phyloP scores from a whole-genome alignment of 2,888 invertebrate species.

The Callinectes sapidus region DNA sequence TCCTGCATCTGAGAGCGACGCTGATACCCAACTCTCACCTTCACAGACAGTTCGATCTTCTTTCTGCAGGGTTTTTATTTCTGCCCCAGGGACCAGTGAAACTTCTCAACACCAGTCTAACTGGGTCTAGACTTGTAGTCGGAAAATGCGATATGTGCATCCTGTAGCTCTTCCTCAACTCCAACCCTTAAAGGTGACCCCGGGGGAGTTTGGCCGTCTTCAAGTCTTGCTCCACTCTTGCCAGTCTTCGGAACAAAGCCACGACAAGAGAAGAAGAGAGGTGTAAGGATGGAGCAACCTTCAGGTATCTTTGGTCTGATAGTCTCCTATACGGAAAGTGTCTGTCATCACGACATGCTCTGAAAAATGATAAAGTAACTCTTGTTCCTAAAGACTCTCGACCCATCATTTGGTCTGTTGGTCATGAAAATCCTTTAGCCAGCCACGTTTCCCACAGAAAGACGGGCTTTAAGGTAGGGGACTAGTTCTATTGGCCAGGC shows the following conservation, averaged over 20 bases:
- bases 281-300: not conserved
- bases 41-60: not conserved
- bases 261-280: too few species aligned
- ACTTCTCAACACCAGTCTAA: not conserved
- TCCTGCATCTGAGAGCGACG: too few species aligned
- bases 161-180: not conserved
- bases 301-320: not conserved
- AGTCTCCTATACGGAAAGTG: constrained; percentile 25
- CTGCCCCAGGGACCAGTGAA: not conserved
- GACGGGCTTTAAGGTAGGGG: not conserved
- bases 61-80: not conserved
- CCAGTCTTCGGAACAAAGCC: not conserved
- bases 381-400: constrained; percentile 40
- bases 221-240: not conserved
- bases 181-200: constrained; percentile 21
- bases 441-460: constrained; percentile 4
- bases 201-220: constrained; percentile 19
- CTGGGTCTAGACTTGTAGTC: not conserved
- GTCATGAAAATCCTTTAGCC: constrained; percentile 32
- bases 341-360: not conserved
- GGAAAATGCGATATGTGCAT: not conserved
- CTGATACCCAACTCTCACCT: too few species aligned
- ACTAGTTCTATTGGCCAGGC: too few species aligned
- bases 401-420: not conserved
- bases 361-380: constrained; percentile 4